Base-by-base conservation (phyloP, 2,888 invertebrate genomes). In the Embidobia sp. region DNA sequence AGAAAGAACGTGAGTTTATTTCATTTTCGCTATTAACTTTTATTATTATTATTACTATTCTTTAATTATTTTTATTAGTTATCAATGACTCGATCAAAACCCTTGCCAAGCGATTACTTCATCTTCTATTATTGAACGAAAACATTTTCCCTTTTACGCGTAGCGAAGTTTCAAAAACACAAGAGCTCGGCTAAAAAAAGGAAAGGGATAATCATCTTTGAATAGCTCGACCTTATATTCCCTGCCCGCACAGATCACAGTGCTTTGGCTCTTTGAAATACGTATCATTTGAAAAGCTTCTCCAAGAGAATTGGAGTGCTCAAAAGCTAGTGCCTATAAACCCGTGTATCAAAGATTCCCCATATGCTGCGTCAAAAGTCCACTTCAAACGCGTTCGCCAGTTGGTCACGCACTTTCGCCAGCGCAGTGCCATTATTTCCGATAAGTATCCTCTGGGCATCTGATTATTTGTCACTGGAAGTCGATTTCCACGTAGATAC, bases 1-100 rank as follows among this genome's bases (percentile, higher is more conserved):
- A 83, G 82, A 80, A 85, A 77, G 80, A 85, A 84, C 81, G 86
- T 86, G 86, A 86, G 86, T 86, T 80, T 80, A 40, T 77, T 79
- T 79, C 81, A 48, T 76, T 79, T 83, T 80, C 72, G 72, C 53
- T 67, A 42, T 61, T 57, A 27, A 4, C 72, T 67, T 80, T 70
- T 33, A 59, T 75, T 77, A 61, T 49, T 37, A 40, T 59, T 48
- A 44, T n/a, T n/a, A n/a, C n/a, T n/a, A n/a, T n/a, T n/a, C n/a
- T n/a, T n/a, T n/a, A n/a, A n/a, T n/a, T n/a, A n/a, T n/a, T n/a
- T n/a, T n/a, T n/a, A n/a, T n/a, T n/a, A n/a, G n/a, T n/a, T n/a
- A n/a, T n/a, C n/a, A n/a, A n/a, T n/a, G n/a, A n/a, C n/a, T n/a
- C n/a, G n/a, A n/a, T n/a, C n/a, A n/a, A n/a, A n/a, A n/a, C n/a